These are phyloP conservation scores for Rotaria sp. DNA, from an alignment of 2,888 invertebrate genomes.

Conservation along the genomic window DNA sequence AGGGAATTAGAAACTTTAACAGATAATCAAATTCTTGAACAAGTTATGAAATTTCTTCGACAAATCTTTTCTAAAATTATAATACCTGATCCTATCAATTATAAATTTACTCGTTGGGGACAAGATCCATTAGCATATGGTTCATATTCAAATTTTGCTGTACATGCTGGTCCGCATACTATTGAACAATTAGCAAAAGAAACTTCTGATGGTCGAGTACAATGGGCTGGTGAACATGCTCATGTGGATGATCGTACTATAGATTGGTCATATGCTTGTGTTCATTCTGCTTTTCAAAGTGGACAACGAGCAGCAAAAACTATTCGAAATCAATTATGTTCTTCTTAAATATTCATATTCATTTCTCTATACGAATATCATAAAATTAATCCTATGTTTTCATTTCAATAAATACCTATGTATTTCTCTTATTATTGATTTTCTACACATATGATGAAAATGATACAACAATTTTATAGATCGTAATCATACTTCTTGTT, in stretches of 20 bases:
- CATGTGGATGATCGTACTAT: neutral
- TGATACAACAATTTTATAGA: too few relatives aligned
- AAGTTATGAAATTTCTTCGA: neutral
- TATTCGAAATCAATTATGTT: neutral
- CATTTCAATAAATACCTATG: too few relatives aligned
- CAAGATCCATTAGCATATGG: constrained; percentile 16
- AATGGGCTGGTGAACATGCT: constrained; percentile 21
- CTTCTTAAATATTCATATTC: neutral
- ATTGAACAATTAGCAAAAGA: neutral
- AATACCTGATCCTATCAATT: neutral
- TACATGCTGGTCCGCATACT: neutral
- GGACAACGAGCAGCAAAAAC: constrained; percentile 4
- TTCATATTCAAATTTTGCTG: constrained; percentile 17
- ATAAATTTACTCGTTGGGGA: neutral
- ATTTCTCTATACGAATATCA: too few relatives aligned
- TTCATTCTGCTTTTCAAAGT: constrained; percentile 20
- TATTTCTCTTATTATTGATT: too few relatives aligned
- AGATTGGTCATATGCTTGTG: neutral
- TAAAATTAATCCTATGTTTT: too few relatives aligned
- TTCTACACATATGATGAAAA: too few relatives aligned
- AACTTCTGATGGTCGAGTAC: neutral
- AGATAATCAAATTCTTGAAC: neutral
- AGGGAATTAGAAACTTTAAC: neutral
- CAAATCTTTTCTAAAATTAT: neutral
- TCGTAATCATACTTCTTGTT: too few relatives aligned